phyloP scores from a whole-genome alignment of 1,140 invertebrate species.

The Cecropterus lyciades region DNA sequence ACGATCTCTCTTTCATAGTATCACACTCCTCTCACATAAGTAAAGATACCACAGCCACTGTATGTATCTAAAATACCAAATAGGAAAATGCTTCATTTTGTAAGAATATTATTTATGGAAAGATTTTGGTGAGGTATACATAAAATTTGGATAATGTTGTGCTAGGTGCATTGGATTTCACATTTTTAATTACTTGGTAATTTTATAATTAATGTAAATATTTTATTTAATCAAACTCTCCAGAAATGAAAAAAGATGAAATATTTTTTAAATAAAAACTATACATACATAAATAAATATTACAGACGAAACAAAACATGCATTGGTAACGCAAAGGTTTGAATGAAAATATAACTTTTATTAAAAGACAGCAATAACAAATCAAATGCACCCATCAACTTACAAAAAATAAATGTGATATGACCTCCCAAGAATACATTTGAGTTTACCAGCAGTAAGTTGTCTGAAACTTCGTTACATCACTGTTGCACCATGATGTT shows the following conservation, averaged over 20 bases:
- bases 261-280: background rate
- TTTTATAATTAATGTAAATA: background rate
- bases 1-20: constrained; percentile 62
- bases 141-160: constrained; percentile 57
- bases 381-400: constrained; percentile 72
- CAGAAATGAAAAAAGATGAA: background rate
- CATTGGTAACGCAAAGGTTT: background rate
- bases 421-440: constrained; percentile 73
- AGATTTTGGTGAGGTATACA: constrained; percentile 73
- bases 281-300: background rate
- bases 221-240: background rate
- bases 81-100: constrained; percentile 80
- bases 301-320: background rate
- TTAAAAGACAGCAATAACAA: background rate
- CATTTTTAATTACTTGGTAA: background rate
- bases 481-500: constrained; percentile 58
- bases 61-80: constrained; percentile 84
- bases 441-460: constrained; percentile 76
- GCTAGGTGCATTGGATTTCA: constrained; percentile 64
- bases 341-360: background rate
- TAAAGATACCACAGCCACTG: constrained; percentile 84
- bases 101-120: constrained; percentile 76
- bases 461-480: constrained; percentile 71
- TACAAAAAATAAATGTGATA: constrained; percentile 66
- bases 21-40: constrained; percentile 73